Conservation (phyloP, 2,888 invertebrate species). For the Cantharis nigra region DNA sequence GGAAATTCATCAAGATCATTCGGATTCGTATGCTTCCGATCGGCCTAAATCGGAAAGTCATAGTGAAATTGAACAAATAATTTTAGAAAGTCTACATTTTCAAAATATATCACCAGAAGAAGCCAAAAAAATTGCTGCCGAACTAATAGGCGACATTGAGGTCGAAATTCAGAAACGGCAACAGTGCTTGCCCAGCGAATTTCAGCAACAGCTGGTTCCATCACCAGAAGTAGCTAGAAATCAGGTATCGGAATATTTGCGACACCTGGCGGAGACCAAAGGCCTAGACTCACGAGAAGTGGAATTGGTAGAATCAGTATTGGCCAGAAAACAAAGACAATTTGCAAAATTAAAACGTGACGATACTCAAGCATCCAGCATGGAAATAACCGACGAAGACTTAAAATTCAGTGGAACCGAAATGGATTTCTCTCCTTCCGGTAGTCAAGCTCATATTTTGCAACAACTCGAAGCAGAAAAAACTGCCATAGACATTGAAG, state of each 20-base stretch:
- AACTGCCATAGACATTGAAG: slow-evolving; percentile 53
- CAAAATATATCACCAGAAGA: slow-evolving; percentile 57
- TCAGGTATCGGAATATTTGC: slow-evolving; percentile 55
- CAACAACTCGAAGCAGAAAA: slow-evolving; percentile 57
- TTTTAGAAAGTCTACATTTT: slow-evolving; percentile 52
- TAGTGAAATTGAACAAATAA: slow-evolving; percentile 53
- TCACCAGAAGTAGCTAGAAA: slow-evolving; percentile 45
- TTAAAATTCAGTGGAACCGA: slow-evolving; percentile 72
- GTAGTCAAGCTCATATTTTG: slow-evolving; percentile 49
- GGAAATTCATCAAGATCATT: slow-evolving; percentile 53
- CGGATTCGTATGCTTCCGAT: slow-evolving; percentile 51
- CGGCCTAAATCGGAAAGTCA: slow-evolving; percentile 52
- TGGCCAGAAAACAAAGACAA: slow-evolving; percentile 56
- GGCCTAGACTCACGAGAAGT: slow-evolving; percentile 57
- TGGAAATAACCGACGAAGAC: slow-evolving; percentile 68
- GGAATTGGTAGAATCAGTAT: slow-evolving; percentile 58
- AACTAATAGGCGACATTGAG: slow-evolving; percentile 61
- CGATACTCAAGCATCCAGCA: slow-evolving; percentile 60
- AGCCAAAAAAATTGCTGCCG: slow-evolving; percentile 58
- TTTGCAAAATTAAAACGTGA: slow-evolving; percentile 53
- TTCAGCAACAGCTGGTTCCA: slow-evolving; percentile 34
- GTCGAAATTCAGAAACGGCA: slow-evolving; percentile 57
- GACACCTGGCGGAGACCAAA: slow-evolving; percentile 55
- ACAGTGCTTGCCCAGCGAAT: slow-evolving; percentile 18
- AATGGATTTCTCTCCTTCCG: slow-evolving; percentile 68